Evolutionary conservation across 2,113 vertebrate genomes (phyloP), one percentile per base, ranked within the genome.

Genomic region (Gymnobelideus leadbeateri): DNA sequence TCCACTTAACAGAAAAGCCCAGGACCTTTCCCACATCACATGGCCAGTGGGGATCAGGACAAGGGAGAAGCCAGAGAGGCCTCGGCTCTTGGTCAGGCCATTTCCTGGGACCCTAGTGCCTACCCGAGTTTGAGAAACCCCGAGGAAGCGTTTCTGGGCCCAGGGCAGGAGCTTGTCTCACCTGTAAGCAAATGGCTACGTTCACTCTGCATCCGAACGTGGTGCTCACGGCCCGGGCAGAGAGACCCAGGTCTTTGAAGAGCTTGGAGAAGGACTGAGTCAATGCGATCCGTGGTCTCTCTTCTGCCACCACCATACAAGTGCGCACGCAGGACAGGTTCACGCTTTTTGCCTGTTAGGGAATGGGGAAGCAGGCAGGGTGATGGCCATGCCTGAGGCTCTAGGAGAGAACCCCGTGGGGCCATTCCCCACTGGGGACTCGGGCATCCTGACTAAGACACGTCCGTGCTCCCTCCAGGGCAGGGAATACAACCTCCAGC

Each of bases 171-270:
- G 3, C 94, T 16, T 21, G 28, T 28, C 99, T 98, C 97, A 99
- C 99, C 99, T 99, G 99, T 94, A 99, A 98, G 98, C 99, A 99
- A 92, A 99, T 98, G 0, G 99, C 99, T 90, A 99, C 99, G 0
- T 99, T 99, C 98, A 99, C 99, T 93, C 99, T 98, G 99, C 99
- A 99, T 77, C 99, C 99, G 0, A 99, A 99, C 0, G 99, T 99
- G 96, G 99, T 99, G 99, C 99, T 99, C 95, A 99, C 99, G 0
- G 99, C 99, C 0, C 99, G 99, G 0, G 99, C 98, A 0, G 99
- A 99, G 37, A 99, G 99, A 31, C 99, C 99, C 98, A 99, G 97
- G 98, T 99, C 99, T 94, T 99, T 99, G 98, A 99, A 99, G 51
- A 99, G 98, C 98, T 99, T 99, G 1, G 99, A 99, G 98, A 99